phyloP scores from a whole-genome alignment of 2,888 invertebrate genomes.

The Epistrophe eligans region DNA sequence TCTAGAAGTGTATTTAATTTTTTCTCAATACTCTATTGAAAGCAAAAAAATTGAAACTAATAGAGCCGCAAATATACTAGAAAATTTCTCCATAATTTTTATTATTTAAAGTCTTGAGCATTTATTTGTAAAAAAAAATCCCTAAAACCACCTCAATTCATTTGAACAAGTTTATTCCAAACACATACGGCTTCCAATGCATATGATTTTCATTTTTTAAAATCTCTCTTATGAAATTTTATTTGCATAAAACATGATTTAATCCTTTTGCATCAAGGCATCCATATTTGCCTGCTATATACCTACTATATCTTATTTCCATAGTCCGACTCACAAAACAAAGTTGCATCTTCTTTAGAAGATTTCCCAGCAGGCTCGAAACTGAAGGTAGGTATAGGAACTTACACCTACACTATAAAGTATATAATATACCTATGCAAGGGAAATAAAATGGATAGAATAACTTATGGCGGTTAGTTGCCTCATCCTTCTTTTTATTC shows the following conservation, averaged over 20 bases:
- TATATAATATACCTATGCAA: constrained; percentile 5
- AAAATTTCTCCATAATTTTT: too few species aligned
- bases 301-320: constrained; percentile 44
- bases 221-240: constrained; percentile 31
- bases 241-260: constrained; percentile 65
- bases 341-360: constrained; percentile 66
- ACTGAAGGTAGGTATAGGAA: constrained; percentile 2
- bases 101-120: background rate
- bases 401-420: constrained; percentile 4
- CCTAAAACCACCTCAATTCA: background rate
- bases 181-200: constrained; percentile 27
- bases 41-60: too few species aligned
- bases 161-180: constrained; percentile 16
- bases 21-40: too few species aligned
- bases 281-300: constrained; percentile 7
- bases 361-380: constrained; percentile 62
- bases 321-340: constrained; percentile 53
- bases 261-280: constrained; percentile 34
- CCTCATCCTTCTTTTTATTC: constrained; percentile 31
- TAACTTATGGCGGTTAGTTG: constrained; percentile 53
- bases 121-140: background rate
- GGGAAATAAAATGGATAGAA: constrained; percentile 60
- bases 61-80: background rate
- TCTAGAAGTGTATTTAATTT: too few species aligned
- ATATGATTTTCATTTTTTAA: constrained; percentile 53